A percentile compares a stretch with the other conserved stretches of the same genome.
These are phyloP conservation scores for Helarctos malayanus DNA, from an alignment of 2,797 vertebrate genomes.

Conservation along the genomic window DNA sequence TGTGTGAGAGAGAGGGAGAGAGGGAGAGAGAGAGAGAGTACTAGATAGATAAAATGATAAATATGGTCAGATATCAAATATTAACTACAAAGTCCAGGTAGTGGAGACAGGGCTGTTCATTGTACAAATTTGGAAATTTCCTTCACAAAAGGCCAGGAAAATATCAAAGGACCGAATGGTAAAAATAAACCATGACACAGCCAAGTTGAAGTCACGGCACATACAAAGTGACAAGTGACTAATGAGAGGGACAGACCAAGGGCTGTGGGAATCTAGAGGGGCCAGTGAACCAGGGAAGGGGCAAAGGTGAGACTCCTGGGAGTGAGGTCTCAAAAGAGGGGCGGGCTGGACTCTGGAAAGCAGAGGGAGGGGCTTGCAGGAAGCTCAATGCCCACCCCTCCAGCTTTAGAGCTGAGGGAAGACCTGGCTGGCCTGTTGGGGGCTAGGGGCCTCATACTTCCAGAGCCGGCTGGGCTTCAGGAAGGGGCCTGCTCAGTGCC, in stretches of 20 bases:
- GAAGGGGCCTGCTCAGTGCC: not conserved
- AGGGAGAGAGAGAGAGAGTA: no score
- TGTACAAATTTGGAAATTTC: not conserved
- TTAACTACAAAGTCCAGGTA: not conserved
- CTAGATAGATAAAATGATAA: not conserved
- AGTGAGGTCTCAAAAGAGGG: not conserved
- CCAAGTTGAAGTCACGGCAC: not conserved
- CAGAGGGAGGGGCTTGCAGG: not conserved
- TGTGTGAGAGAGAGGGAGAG: no score
- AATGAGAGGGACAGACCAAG: not conserved
- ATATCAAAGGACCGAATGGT: not conserved
- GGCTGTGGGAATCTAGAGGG: not conserved
- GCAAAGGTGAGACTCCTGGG: no score
- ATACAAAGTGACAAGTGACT: not conserved
- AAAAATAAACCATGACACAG: not conserved
- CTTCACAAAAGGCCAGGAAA: not conserved
- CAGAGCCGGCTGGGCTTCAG: not conserved
- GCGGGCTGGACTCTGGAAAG: not conserved
- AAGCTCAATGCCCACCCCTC: rapidly evolving
- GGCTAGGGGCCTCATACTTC: not conserved
- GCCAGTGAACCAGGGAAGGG: not conserved
- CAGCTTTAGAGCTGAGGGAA: not conserved
- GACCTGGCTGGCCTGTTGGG: no score
- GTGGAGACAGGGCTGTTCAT: not conserved
- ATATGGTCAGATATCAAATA: not conserved